Base-by-base conservation (phyloP, 2,888 invertebrate species). In the Drosophila colorata region DNA sequence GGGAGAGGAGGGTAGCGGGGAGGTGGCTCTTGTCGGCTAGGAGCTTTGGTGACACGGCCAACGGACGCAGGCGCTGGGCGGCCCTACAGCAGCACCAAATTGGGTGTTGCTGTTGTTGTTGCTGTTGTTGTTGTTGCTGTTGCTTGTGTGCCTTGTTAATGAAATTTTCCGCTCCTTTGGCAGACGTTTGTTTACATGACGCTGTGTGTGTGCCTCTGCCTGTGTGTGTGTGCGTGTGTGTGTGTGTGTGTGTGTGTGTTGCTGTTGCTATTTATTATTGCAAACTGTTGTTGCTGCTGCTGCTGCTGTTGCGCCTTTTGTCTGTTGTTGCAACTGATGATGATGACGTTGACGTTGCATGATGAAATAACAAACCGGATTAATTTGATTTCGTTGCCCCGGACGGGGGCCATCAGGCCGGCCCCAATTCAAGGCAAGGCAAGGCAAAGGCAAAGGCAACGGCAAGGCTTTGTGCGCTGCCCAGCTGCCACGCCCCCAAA, bases 301-400 rank as follows among this genome's bases (percentile, higher is more conserved):
- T 57, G 71, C 28, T 61, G 68, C 20, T 74, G 67, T 44, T 68
- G 73, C 55, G 59, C 43, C 87, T 87, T 85, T 87, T 84, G 87
- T 84, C 83, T 88, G 89, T 88, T 87, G 88, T 83, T 88, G 86
- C 73, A 81, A 83, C 75, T 88, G 85, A 81, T 74, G 89, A 81
- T 76, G 86, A 72, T 86, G 83, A 83, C 81, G 78, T 78, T 74
- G 88, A 86, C 75, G 82, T 83, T 88, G 85, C 83, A 87, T 83
- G 89, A 89, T 89, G 90, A 90, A 90, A 90, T 90, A 90, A 89
- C 89, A 88, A 90, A 87, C 89, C 89, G 89, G 88, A 89, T 90
- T 89, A 90, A 89, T 89, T 89, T 89, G 90, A 90, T 90, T 89
- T 89, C 69, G 79, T 63, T 65, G 69, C 56, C 68, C 51, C 70